Evolutionary conservation across 2,888 invertebrate species (phyloP).

Genomic region (Podotricha telesiphe): DNA sequence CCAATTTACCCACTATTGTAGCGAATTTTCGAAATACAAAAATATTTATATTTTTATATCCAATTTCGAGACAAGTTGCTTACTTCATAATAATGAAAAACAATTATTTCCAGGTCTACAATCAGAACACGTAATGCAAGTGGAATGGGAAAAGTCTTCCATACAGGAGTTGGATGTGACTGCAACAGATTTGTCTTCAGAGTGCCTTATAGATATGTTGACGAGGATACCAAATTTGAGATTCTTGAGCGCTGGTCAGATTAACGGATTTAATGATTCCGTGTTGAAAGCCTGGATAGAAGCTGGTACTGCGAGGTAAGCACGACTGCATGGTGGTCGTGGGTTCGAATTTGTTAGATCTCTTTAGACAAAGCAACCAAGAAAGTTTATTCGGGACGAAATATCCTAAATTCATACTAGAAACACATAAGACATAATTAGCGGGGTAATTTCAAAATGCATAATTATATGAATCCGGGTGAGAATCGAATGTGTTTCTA

Average conservation of each 20-base stretch:
- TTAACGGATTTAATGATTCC: constrained; percentile 98
- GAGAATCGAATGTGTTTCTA: too few species aligned
- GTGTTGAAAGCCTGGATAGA: constrained; percentile 97
- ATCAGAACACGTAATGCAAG: constrained; percentile 96
- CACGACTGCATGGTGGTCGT: constrained; percentile 1
- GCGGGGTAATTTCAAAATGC: too few species aligned
- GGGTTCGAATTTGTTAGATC: too few species aligned
- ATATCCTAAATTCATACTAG: too few species aligned
- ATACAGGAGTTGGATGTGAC: constrained; percentile 98
- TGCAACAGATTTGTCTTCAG: constrained; percentile 97
- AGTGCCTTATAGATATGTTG: constrained; percentile 96
- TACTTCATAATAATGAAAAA: background rate
- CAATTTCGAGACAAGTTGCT: too few species aligned
- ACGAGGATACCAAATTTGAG: constrained; percentile 92
- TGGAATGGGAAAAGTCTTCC: constrained; percentile 98
- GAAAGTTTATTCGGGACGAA: too few species aligned
- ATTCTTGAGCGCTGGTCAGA: constrained; percentile 97
- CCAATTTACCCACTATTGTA: too few species aligned
- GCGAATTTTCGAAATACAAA: too few species aligned
- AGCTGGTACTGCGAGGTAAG: constrained; percentile 88
- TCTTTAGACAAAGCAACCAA: too few species aligned
- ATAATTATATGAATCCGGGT: too few species aligned
- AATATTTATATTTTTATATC: too few species aligned
- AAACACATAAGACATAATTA: too few species aligned
- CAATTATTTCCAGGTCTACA: constrained; percentile 89